Evolutionary conservation across 2,888 invertebrate species (phyloP).

Genomic region (Scaptomyza polygonia): DNA sequence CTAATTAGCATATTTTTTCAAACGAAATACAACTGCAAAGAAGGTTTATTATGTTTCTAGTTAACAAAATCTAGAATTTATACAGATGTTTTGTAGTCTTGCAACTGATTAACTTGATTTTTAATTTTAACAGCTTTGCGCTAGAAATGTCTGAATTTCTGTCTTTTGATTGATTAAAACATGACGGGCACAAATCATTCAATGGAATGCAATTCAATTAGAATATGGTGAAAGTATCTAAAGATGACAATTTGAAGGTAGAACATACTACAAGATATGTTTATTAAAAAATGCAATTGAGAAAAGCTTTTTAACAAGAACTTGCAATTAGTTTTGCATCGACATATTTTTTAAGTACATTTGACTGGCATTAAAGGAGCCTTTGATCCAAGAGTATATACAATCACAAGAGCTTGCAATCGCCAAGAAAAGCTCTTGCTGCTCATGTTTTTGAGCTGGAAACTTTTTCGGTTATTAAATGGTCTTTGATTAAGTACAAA

Average conservation of each 20-base stretch:
- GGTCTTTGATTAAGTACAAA: no score
- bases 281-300: not conserved
- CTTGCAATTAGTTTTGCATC: not conserved
- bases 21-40: not conserved
- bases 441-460: no score
- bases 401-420: no score
- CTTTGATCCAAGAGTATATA: no score
- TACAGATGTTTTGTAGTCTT: not conserved
- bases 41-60: not conserved
- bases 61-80: not conserved
- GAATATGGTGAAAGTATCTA: not conserved
- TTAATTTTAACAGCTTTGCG: not conserved
- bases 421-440: no score
- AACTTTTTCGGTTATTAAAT: no score
- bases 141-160: not conserved
- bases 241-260: not conserved
- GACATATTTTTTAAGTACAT: no score
- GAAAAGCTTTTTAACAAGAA: not conserved
- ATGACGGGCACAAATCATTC: slow-evolving; percentile 15
- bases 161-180: slow-evolving; percentile 9
- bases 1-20: not conserved
- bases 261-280: not conserved
- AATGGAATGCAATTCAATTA: slow-evolving; percentile 1
- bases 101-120: not conserved
- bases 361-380: no score